A percentile compares a stretch with the other conserved stretches of the same genome.
Conservation (phyloP, 2,113 vertebrate genomes). For the Mastomys natalensis region DNA sequence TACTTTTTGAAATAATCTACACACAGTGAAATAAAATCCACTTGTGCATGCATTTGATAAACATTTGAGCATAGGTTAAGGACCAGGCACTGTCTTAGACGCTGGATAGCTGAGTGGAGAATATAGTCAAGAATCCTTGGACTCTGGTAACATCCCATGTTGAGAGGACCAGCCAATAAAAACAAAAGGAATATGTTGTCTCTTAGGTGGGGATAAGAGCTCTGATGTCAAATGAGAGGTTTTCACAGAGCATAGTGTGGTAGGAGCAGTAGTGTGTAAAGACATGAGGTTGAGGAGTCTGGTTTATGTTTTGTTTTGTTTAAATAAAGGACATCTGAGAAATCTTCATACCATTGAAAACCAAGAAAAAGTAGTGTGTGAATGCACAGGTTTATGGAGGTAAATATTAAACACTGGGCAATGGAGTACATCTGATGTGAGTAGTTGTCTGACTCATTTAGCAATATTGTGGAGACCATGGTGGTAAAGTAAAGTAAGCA, state of each 20-base stretch:
- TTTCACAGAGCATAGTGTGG: neutral
- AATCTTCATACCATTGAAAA: constrained; percentile 8
- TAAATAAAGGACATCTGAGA: neutral
- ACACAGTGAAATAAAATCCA: neutral
- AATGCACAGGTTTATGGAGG: neutral
- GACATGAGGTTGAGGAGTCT: neutral
- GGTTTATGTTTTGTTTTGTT: neutral
- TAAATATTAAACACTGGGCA: neutral
- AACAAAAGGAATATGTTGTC: neutral
- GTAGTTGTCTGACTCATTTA: neutral
- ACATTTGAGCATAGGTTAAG: neutral
- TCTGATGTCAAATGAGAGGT: neutral
- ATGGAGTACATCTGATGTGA: neutral
- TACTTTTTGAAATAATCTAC: neutral
- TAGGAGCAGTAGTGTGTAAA: neutral
- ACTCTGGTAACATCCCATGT: neutral
- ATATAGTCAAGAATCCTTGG: neutral
- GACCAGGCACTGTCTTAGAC: neutral
- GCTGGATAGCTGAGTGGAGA: neutral
- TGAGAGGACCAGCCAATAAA: neutral
- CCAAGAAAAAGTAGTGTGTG: neutral
- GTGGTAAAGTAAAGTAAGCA: neutral
- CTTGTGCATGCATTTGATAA: neutral
- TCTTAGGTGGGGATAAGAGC: neutral
- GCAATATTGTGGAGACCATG: neutral